Conservation (phyloP, 2,888 invertebrate species). For the Cheiracanthium punctorium region DNA sequence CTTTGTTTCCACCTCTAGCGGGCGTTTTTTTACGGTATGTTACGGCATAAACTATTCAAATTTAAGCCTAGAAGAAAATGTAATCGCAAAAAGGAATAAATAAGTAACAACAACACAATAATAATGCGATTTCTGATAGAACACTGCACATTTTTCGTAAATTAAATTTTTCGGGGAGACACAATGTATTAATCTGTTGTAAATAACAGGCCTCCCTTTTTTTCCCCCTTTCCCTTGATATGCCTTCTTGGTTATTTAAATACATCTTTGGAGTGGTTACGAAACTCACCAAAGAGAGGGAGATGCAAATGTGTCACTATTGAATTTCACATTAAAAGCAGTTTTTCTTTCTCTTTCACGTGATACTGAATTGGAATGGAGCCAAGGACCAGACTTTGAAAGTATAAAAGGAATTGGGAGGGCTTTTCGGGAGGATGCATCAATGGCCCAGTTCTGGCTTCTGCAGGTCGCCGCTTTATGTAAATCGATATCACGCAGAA, state of each 20-base stretch:
- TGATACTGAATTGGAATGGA: not conserved
- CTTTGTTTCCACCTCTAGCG: no score
- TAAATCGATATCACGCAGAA: slow-evolving; percentile 9
- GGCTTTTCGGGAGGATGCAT: not conserved
- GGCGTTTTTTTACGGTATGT: no score
- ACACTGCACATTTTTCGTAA: no score
- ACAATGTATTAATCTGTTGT: no score
- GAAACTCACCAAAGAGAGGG: not conserved
- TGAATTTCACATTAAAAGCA: slow-evolving; percentile 14
- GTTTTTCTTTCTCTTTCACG: slow-evolving; percentile 11
- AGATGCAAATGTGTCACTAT: slow-evolving; percentile 7
- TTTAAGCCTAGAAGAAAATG: no score
- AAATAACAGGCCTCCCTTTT: no score
- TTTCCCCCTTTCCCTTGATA: no score
- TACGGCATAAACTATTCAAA: no score
- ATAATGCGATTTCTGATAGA: no score
- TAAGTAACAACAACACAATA: no score
- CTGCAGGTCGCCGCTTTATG: slow-evolving; percentile 9
- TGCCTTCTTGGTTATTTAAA: not conserved
- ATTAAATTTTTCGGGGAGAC: no score
- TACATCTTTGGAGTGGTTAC: not conserved
- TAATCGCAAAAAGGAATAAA: no score
- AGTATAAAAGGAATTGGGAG: slow-evolving; percentile 8
- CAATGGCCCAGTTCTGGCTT: slow-evolving; percentile 8
- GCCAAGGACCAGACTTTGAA: slow-evolving; percentile 15